A percentile compares a stretch with the other conserved stretches of the same genome.
Evolutionary conservation across 2,888 invertebrate species (phyloP).

Genomic region (Drosophila histrio): DNA sequence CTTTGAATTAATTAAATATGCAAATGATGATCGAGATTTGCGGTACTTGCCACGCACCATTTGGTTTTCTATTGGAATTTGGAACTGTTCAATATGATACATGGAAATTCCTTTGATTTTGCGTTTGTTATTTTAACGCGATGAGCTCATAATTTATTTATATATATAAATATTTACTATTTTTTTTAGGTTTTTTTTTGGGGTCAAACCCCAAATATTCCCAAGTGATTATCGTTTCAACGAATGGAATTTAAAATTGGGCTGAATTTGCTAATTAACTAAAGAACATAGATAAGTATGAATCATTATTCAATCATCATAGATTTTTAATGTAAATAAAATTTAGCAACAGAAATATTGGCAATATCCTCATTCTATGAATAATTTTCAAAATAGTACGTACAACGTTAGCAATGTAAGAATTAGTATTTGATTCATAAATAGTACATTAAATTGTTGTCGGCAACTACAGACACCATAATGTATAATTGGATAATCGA

Average conservation of each 20-base stretch:
- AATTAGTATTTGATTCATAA: not conserved
- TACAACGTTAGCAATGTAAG: not conserved
- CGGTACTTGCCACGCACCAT: constrained; percentile 77
- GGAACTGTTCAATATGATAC: constrained; percentile 43
- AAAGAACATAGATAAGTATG: constrained; percentile 25
- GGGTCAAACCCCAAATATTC: constrained; percentile 52
- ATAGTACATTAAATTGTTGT: not conserved
- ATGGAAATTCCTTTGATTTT: constrained; percentile 65
- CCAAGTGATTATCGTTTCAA: constrained; percentile 45
- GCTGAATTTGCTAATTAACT: constrained; percentile 12
- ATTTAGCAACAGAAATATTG: not conserved
- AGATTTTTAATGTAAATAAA: too few relatives aligned
- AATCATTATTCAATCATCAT: too few relatives aligned
- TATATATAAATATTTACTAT: constrained; percentile 23
- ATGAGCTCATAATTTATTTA: constrained; percentile 75
- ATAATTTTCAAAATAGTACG: not conserved
- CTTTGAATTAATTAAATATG: constrained; percentile 75
- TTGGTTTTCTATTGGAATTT: constrained; percentile 48
- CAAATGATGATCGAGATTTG: constrained; percentile 65
- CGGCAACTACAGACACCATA: not conserved
- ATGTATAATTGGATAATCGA: not conserved
- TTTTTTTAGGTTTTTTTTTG: constrained; percentile 32
- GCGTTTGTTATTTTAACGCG: constrained; percentile 72
- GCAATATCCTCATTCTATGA: not conserved
- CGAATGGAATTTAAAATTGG: constrained; percentile 13